These are phyloP conservation scores for Cosmopolites sordidus DNA, from an alignment of 2,888 invertebrate genomes.

Conservation along the genomic window DNA sequence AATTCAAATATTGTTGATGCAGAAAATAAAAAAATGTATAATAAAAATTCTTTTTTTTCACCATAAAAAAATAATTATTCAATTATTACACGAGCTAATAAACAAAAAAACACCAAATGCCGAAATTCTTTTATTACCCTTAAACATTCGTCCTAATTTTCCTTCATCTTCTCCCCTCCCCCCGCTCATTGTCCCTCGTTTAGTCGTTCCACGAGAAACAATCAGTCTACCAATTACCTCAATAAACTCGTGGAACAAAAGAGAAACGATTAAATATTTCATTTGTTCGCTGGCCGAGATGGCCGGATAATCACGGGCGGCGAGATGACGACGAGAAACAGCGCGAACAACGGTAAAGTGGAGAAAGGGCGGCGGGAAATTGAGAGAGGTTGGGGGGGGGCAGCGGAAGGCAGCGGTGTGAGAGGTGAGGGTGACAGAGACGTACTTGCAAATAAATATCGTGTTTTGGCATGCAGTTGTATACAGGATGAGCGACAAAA, in stretches of 20 bases:
- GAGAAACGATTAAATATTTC: slow-evolving; percentile 30
- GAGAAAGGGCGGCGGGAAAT: not conserved
- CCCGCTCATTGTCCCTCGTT: not conserved
- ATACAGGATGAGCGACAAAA: too few relatives aligned
- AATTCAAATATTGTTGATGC: too few relatives aligned
- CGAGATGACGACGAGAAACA: slow-evolving; percentile 21
- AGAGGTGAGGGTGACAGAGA: not conserved
- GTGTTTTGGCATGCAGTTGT: too few relatives aligned
- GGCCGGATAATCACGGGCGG: slow-evolving; percentile 20
- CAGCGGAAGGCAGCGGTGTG: not conserved
- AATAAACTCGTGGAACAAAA: slow-evolving; percentile 25
- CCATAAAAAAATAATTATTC: too few relatives aligned
- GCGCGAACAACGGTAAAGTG: slow-evolving; percentile 12
- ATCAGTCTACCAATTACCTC: slow-evolving; percentile 22
- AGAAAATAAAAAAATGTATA: too few relatives aligned
- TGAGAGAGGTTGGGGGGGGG: not conserved
- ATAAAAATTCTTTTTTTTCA: too few relatives aligned
- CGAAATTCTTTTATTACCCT: too few relatives aligned
- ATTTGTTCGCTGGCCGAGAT: slow-evolving; percentile 25
- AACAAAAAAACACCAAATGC: not conserved
- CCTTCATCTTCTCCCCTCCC: not conserved
- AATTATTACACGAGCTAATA: not conserved
- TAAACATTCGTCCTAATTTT: not conserved
- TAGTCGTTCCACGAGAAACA: slow-evolving; percentile 10
- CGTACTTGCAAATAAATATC: not conserved